Evolutionary conservation across 2,113 vertebrate species (phyloP).

Genomic region (Rynchops niger): DNA sequence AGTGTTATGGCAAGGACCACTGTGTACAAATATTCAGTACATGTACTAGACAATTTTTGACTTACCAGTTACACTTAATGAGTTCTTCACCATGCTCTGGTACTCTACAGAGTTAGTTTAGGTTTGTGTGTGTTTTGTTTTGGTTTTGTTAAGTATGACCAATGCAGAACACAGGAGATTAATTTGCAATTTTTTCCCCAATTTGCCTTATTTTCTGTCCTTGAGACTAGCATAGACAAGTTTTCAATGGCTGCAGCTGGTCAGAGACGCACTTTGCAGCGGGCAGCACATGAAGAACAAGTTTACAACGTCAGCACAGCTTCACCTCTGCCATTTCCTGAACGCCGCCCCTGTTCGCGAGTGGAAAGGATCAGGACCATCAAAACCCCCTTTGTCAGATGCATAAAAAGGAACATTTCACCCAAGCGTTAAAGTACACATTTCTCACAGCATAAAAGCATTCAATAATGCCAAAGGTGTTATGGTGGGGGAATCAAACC

Average conservation of each 20-base stretch:
- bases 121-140: neutral
- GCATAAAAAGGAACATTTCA: neutral
- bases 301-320: neutral
- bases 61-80: neutral
- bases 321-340: neutral
- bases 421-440: neutral
- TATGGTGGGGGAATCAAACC: neutral
- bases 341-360: neutral
- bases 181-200: neutral
- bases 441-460: neutral
- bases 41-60: neutral
- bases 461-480: neutral
- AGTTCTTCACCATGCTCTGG: neutral
- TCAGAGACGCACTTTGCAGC: neutral
- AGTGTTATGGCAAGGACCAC: fast-evolving
- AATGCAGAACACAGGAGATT: neutral
- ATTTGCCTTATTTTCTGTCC: neutral
- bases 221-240: neutral
- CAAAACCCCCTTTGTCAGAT: neutral
- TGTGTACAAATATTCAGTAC: neutral
- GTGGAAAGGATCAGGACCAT: neutral
- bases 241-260: neutral
- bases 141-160: neutral
- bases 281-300: neutral
- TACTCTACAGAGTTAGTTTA: neutral